phyloP scores from a whole-genome alignment of 2,113 vertebrate genomes.

The Pandion haliaetus region DNA sequence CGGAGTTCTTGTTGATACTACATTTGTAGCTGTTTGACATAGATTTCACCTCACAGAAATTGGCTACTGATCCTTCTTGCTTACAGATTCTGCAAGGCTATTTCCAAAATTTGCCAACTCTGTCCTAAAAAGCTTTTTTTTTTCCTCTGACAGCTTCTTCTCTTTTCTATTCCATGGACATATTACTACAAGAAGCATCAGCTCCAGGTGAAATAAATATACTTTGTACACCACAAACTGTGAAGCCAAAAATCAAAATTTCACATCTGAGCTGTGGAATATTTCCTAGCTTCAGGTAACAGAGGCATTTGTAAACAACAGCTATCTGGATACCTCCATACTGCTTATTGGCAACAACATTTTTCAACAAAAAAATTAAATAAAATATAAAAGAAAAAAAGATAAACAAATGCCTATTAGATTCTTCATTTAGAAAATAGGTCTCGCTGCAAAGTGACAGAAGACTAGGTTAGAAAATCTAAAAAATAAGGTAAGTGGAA shows the following conservation, averaged over 20 bases:
- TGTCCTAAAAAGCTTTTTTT: slow-evolving; percentile 4
- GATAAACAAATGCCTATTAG: slow-evolving; percentile 1
- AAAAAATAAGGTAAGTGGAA: neutral
- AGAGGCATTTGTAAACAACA: slow-evolving; percentile 23
- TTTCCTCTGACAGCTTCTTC: neutral
- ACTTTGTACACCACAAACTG: slow-evolving; percentile 36
- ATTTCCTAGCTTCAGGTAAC: slow-evolving; percentile 11
- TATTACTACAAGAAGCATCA: slow-evolving; percentile 27
- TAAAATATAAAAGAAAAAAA: slow-evolving; percentile 56
- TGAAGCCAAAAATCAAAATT: slow-evolving; percentile 37
- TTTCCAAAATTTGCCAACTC: slow-evolving; percentile 21
- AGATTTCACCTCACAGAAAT: slow-evolving; percentile 58
- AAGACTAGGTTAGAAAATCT: neutral
- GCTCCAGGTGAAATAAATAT: slow-evolving; percentile 52
- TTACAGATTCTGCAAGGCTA: slow-evolving; percentile 44
- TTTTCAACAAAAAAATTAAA: slow-evolving; percentile 48
- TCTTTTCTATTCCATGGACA: slow-evolving; percentile 59
- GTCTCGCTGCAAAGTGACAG: slow-evolving; percentile 8
- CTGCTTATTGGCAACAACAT: slow-evolving; percentile 41
- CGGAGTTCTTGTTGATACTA: slow-evolving; percentile 60
- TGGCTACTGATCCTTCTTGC: slow-evolving; percentile 72
- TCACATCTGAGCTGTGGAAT: slow-evolving; percentile 46
- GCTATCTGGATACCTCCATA: slow-evolving; percentile 71
- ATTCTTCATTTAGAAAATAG: slow-evolving; percentile 70
- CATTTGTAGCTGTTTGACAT: slow-evolving; percentile 67